Base-by-base conservation (phyloP, 2,888 invertebrate genomes). In the Lochmaea capreae region DNA sequence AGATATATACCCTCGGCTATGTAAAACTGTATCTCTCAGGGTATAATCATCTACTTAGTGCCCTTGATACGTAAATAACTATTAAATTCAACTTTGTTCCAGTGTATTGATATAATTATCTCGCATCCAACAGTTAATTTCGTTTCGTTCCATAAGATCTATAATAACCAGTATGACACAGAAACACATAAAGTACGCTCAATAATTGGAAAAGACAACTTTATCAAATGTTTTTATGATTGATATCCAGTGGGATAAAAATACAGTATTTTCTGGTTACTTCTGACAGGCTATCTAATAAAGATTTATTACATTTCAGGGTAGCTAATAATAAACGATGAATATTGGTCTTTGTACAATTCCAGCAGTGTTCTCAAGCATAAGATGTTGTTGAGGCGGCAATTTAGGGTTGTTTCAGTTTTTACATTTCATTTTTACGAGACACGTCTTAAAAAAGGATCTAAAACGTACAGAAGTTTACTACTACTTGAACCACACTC, bases 141-240 rank as follows among this genome's bases (percentile, higher is more conserved):
- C 6, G 6, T n/a, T 49, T 49, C 49, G 16, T 61, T 61, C 4
- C 12, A 14, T 16, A 12, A 57, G 43, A 18, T 39, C 42, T 16
- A 33, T 33, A 33, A 33, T 33, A 33, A 33, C 16, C 57, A n/a
- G n/a, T 16, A 9, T 18, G 16, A 54, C 10, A 54, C 54, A 16
- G 9, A 52, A 57, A 9, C 11, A 10, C 12, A n/a, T 43, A 33
- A 61, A 68, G 26, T 67, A 39, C 54, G 16, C 57, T 57, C 22
- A 42, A 67, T 71, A 71, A 71, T 71, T 71, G 65, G 46, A 46
- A 10, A 54, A 46, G 58, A 65, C 46, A 57, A 70, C 65, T 59
- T 70, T 70, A 69, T 73, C 66, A 65, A 58, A 70, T 70, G 66
- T 52, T 54, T 66, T 69, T 66, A 70, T 73, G 73, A 73, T 73